Base-by-base conservation (phyloP, 2,797 vertebrate species). In the Galaxias olidus region DNA sequence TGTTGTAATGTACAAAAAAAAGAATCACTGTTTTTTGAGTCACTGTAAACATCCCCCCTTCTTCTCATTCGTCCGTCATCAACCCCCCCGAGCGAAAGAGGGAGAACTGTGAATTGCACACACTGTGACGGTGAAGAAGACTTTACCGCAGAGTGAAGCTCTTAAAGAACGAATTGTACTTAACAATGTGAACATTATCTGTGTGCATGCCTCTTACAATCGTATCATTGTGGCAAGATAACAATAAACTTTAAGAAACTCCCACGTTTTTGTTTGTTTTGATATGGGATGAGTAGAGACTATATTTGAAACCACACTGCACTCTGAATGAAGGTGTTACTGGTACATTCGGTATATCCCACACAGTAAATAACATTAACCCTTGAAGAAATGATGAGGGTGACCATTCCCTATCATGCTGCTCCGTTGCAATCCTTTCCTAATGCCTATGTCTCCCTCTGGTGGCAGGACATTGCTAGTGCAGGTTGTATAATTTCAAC, bases 141-240 rank as follows among this genome's bases (percentile, higher is more conserved):
- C 93, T 92, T 93, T 94, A 93, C 87, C 83, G 75, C 78, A 53
- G 80, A 91, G 93, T 91, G 88, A 90, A 65, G 86, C 87, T 87
- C 90, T 91, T 91, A 86, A 83, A 88, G 30, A 76, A 86, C 59
- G 68, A 84, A 83, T 85, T 77, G 85, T 89, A 90, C 92, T 92
- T 65, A 84, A 71, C 70, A 68, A 80, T 88, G 87, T 77, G 89
- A 84, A 77, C 77, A 81, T 73, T 88, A 88, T 91, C 86, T 94
- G 92, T 97, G 87, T 98, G 96, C 96, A 98, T 98, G 97, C 95
- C 89, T 92, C 88, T 88, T 92, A 89, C 91, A 91, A 89, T 94
- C 93, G 92, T 93, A 91, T 79, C 83, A 88, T 79, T 87, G 93
- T 93, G 92, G 87, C 80, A 82, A 90, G 83, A 84, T 77, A 91